Conservation (phyloP, 1,140 invertebrate genomes). For the Adelges cooleyi region DNA sequence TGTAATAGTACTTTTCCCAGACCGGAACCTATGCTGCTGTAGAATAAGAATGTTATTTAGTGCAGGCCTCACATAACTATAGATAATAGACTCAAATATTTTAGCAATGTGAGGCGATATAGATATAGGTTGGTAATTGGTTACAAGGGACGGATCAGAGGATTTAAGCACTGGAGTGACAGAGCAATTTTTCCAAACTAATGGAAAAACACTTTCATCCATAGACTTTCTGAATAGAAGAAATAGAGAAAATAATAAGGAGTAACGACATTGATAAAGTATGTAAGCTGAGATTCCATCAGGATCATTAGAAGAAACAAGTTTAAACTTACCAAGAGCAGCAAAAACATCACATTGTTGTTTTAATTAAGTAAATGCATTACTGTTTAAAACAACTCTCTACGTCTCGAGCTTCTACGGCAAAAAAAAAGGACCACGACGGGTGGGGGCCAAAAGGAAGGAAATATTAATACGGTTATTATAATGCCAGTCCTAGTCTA, state of each 20-base stretch:
- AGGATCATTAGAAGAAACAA: not conserved
- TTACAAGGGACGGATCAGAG: not conserved
- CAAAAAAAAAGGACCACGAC: no score
- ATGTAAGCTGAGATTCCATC: not conserved
- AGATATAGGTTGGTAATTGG: not conserved
- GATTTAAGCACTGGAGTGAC: no score
- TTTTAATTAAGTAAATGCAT: no score
- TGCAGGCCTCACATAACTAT: not conserved
- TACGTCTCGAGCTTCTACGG: no score
- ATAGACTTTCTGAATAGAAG: not conserved
- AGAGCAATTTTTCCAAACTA: not conserved
- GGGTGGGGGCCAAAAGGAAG: no score
- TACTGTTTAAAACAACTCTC: no score
- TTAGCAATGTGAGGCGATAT: no score
- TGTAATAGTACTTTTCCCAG: not conserved
- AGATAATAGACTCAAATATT: no score
- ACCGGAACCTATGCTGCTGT: not conserved
- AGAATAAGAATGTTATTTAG: conserved; percentile 1
- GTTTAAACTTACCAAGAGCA: not conserved
- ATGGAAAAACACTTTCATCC: not conserved
- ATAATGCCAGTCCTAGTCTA: no score
- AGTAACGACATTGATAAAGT: not conserved
- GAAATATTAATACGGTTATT: no score
- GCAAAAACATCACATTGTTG: not conserved
- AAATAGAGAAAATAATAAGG: not conserved